Evolutionary conservation across 2,113 vertebrate genomes (phyloP), one percentile per base, ranked within the genome.

Genomic region (Pseudorhombus dupliciocellatus): DNA sequence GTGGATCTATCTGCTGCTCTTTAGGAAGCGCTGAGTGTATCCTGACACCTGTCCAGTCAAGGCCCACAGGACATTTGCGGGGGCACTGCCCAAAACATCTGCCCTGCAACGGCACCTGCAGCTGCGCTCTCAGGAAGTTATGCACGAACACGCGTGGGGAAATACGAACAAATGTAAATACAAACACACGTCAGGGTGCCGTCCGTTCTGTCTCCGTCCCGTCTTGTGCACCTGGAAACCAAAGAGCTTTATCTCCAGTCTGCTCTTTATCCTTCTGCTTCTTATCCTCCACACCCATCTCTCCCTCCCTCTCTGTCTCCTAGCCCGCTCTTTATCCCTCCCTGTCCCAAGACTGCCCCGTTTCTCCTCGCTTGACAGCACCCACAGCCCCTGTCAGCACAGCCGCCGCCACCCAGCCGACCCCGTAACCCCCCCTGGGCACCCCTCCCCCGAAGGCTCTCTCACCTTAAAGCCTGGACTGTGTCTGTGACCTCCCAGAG

Each of bases 1-100:
- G 69, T 76, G 75, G 87, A 87, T 87, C 84, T 68, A 75, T 81
- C 77, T 42, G 51, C 42, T 57, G 84, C 83, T 88, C 83, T 86
- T 88, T 74, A 77, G 62, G 76, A 86, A 72, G 57, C 21, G 30
- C 80, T 75, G 80, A 74, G 80, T 78, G 69, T 79, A 66, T 66
- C 63, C 79, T 56, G 81, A 90, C 89, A 88, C 88, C 88, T 90
- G 86, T 87, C 79, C 83, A 55, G 83, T 73, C 52, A 37, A 60
- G 46, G 30, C 84, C 73, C 73, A 59, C 66, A 51, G 64, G 63
- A 76, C 75, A 69, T 48, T 66, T 66, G 51, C 37, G 28, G 14
- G 37, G 22, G 48, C 16, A 1, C 4, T 18, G 16, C 42, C 42
- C 42, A 46, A 15, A 20, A 15, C 42, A 4, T 1, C 6, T 50